Percentiles rank a stretch among this genome's conserved stretches.
Conservation (phyloP, 2,797 vertebrate species). For the Champsocephalus esox region DNA sequence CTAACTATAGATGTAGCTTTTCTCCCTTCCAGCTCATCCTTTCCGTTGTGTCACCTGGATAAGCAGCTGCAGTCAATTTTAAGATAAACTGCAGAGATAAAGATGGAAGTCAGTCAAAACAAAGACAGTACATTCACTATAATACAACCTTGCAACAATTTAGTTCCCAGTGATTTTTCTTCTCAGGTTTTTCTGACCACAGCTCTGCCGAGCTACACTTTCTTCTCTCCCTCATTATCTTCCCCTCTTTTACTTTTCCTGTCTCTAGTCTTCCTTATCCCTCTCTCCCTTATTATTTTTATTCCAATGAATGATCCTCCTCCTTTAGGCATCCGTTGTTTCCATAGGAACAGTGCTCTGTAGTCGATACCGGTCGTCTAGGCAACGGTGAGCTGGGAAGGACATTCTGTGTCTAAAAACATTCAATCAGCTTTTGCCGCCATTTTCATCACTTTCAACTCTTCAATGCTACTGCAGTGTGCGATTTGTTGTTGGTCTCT, state of each 20-base stretch:
- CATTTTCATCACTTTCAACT: neutral
- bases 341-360: conserved; percentile 86
- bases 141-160: neutral
- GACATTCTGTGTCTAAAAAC: conserved; percentile 39
- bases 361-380: conserved; percentile 84
- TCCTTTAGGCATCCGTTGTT: conserved; percentile 85
- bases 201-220: conserved; percentile 20
- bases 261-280: conserved; percentile 62
- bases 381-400: conserved; percentile 75
- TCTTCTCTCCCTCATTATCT: conserved; percentile 48
- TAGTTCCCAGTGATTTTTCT: conserved; percentile 6
- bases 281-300: conserved; percentile 63
- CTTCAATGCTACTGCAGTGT: neutral
- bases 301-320: conserved; percentile 76
- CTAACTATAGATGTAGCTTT: conserved; percentile 41
- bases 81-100: neutral
- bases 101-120: neutral
- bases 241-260: conserved; percentile 33
- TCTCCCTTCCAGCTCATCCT: conserved; percentile 8
- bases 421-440: neutral
- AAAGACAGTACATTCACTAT: neutral
- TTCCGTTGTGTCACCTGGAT: conserved; percentile 10
- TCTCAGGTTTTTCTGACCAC: conserved; percentile 38
- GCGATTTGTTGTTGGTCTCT: neutral
- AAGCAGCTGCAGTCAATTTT: conserved; percentile 15